Evolutionary conservation across 2,888 invertebrate species (phyloP), one percentile per base, ranked within the genome.

Genomic region (Tenthredo livida): DNA sequence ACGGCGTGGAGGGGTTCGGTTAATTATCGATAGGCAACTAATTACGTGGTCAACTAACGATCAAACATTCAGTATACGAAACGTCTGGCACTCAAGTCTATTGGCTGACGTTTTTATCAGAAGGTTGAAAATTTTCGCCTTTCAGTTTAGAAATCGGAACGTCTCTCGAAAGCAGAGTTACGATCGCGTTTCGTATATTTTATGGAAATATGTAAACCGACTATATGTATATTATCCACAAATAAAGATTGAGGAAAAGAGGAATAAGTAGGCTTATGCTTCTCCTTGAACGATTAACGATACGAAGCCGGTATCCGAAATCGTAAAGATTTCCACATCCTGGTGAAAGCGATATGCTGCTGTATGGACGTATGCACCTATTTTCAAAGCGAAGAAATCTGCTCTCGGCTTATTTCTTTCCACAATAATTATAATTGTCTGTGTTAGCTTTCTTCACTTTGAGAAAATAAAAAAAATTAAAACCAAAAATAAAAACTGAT

Each of bases 21-120:
- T 67, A 67, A 67, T 67, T 67, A 67, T 67, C 67, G 67, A 67
- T 67, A 33, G 67, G 67, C 29, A 67, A 67, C 67, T 33, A 67
- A 67, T 67, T 67, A 33, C 67, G 67, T 25, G 67, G 67, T 67
- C 67, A 67, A 67, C 67, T 15, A 33, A 67, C 33, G 67, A 67
- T 67, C 67, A 67, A 67, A 67, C 67, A 25, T 17, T 67, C 33
- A 7, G 29, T 12, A 9, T 58, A 67, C 29, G 33, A 67, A 67
- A 25, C 33, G 67, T 67, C 67, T 67, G 67, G 61, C 61, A 61
- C 21, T 61, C 61, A 61, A 61, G 61, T 61, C 61, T 21, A 9
- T 61, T 3, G 21, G 25, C 61, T 61, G 61, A 61, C 61, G 25
- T 12, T 25, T 61, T 25, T n/a, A n/a, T 54, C n/a, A 54, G 54